These are phyloP conservation scores for Piliocolobus tephrosceles DNA, from an alignment of 2,113 vertebrate genomes.

Conservation along the genomic window DNA sequence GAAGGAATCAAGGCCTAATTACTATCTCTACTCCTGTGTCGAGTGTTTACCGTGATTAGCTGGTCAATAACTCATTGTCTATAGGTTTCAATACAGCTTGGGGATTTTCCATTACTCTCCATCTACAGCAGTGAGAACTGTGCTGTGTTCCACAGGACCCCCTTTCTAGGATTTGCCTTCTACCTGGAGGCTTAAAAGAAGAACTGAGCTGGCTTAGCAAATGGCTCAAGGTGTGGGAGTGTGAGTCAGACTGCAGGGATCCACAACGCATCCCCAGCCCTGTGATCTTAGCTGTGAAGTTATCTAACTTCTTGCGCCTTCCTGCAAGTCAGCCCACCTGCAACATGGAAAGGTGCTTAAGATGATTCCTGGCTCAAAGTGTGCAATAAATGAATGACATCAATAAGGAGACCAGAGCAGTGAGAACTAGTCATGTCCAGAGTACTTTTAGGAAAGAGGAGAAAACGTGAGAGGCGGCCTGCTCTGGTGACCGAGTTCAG, in stretches of 20 bases:
- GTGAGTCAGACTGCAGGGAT: rapidly evolving
- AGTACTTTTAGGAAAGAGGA: too few relatives aligned
- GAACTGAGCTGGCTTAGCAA: rapidly evolving
- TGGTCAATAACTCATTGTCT: not conserved
- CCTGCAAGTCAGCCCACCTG: rapidly evolving
- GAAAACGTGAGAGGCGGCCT: rapidly evolving
- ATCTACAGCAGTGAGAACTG: not conserved
- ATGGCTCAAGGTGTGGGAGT: rapidly evolving
- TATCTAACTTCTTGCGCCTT: too few relatives aligned
- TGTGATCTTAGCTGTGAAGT: not conserved
- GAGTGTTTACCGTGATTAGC: not conserved
- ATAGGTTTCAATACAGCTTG: not conserved
- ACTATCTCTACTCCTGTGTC: not conserved
- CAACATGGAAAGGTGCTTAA: not conserved
- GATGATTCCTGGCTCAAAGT: rapidly evolving
- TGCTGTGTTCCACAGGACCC: rapidly evolving
- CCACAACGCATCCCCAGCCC: rapidly evolving
- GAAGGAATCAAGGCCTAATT: not conserved
- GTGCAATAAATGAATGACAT: rapidly evolving
- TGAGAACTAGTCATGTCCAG: rapidly evolving
- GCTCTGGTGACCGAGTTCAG: rapidly evolving
- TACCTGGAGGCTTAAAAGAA: not conserved
- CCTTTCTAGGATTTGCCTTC: not conserved
- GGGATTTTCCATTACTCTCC: not conserved
- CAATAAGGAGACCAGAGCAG: rapidly evolving